Percentiles rank a stretch among this genome's conserved stretches.
These are phyloP conservation scores for Neomicropteryx cornuta DNA, from an alignment of 1,140 invertebrate species.

Conservation along the genomic window DNA sequence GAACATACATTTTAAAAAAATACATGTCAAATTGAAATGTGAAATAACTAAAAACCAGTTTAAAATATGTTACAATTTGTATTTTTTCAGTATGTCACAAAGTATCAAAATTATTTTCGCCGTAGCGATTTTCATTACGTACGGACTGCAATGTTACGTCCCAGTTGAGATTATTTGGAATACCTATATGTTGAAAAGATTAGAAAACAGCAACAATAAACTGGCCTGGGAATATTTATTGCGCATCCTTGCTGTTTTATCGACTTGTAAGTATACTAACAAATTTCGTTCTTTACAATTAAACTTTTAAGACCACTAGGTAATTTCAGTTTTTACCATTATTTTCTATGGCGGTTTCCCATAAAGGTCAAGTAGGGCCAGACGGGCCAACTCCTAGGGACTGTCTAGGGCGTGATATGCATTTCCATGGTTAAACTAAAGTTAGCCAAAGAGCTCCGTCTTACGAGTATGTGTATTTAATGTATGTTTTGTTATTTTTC, in stretches of 20 bases:
- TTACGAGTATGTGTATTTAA: no score
- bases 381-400: no score
- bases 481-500: no score
- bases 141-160: conserved; percentile 90
- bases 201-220: conserved; percentile 36
- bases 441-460: no score
- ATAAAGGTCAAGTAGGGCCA: no score
- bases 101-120: conserved; percentile 76
- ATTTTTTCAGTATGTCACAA: conserved; percentile 58
- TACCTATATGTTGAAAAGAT: conserved; percentile 47
- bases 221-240: conserved; percentile 51
- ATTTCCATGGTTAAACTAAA: no score
- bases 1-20: not conserved
- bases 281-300: no score
- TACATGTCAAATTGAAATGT: not conserved
- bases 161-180: conserved; percentile 85
- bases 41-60: not conserved
- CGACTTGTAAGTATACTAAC: conserved; percentile 60
- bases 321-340: no score
- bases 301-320: no score
- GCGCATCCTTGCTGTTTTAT: conserved; percentile 50
- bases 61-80: not conserved
- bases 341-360: no score
- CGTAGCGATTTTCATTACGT: conserved; percentile 80
- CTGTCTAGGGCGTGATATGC: no score